Evolutionary conservation across 2,113 vertebrate species (phyloP).

Genomic region (Brachyhypopomus occidentalis): DNA sequence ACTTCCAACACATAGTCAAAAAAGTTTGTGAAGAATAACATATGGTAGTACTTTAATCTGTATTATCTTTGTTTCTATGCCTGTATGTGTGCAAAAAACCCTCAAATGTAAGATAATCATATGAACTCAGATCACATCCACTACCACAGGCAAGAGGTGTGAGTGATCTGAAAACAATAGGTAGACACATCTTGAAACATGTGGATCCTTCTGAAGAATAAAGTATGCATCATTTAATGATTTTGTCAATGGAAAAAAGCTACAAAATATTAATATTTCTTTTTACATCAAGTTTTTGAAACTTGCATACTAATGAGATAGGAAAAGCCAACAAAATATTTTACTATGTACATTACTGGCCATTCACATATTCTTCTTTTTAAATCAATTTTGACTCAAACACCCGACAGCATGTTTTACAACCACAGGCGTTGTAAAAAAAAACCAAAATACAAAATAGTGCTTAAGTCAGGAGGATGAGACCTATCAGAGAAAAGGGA

Average conservation of each 20-base stretch:
- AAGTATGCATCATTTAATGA: slow-evolving; percentile 52
- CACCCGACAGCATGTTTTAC: neutral
- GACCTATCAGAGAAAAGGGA: neutral
- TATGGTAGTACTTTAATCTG: slow-evolving; percentile 57
- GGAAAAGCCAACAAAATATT: slow-evolving; percentile 44
- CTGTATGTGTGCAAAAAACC: slow-evolving; percentile 12
- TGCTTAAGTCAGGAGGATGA: slow-evolving; percentile 22
- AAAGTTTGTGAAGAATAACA: slow-evolving; percentile 57
- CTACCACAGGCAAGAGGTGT: neutral
- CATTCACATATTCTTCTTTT: slow-evolving; percentile 39
- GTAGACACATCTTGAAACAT: slow-evolving; percentile 53
- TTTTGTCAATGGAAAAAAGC: slow-evolving; percentile 53
- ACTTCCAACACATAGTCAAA: slow-evolving; percentile 63
- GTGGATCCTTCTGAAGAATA: slow-evolving; percentile 54
- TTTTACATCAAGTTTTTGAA: slow-evolving; percentile 31
- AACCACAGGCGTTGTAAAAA: neutral
- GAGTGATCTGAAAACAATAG: slow-evolving; percentile 35
- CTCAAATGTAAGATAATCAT: neutral
- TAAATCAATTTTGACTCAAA: slow-evolving; percentile 14
- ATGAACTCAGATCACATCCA: neutral
- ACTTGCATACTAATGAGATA: slow-evolving; percentile 43
- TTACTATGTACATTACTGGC: slow-evolving; percentile 66
- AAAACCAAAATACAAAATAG: slow-evolving; percentile 33
- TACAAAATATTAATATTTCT: slow-evolving; percentile 59
- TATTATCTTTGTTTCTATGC: slow-evolving; percentile 50